phyloP scores from a whole-genome alignment of 2,797 vertebrate genomes.

The Sebastolobus altivelis region DNA sequence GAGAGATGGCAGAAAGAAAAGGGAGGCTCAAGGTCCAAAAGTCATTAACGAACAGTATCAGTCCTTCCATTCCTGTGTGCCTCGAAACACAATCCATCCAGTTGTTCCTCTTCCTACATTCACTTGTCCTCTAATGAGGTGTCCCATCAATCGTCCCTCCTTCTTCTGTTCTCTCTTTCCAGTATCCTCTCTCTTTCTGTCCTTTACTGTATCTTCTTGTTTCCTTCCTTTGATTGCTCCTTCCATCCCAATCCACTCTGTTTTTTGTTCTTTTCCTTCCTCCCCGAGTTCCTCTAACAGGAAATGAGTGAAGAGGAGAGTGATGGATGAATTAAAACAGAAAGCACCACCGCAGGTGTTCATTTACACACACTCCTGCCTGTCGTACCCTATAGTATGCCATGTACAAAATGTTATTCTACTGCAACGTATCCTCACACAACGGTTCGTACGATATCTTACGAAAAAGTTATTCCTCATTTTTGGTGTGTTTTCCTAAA shows the following conservation, averaged over 20 bases:
- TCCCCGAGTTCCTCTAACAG: neutral
- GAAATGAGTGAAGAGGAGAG: neutral
- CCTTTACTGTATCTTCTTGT: neutral
- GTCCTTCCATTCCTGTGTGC: conserved; percentile 18
- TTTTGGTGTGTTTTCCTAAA: no score
- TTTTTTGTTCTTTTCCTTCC: neutral
- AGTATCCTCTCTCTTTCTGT: neutral
- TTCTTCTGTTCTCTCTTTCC: neutral
- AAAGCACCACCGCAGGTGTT: neutral
- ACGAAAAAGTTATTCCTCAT: no score
- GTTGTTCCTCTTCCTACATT: conserved; percentile 22
- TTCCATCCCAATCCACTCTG: neutral
- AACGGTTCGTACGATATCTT: no score
- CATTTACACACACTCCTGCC: neutral
- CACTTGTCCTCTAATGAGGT: conserved; percentile 35
- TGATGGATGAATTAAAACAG: conserved; percentile 35
- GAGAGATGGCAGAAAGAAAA: conserved; percentile 35
- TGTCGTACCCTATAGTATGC: neutral
- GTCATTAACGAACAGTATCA: conserved; percentile 46
- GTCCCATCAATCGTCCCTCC: conserved; percentile 29
- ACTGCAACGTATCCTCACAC: no score
- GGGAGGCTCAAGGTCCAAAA: conserved; percentile 36
- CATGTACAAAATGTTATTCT: neutral
- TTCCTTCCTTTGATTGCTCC: neutral
- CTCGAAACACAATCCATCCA: conserved; percentile 47